phyloP scores from a whole-genome alignment of 2,113 vertebrate species.

The Romanogobio albipinnatus region DNA sequence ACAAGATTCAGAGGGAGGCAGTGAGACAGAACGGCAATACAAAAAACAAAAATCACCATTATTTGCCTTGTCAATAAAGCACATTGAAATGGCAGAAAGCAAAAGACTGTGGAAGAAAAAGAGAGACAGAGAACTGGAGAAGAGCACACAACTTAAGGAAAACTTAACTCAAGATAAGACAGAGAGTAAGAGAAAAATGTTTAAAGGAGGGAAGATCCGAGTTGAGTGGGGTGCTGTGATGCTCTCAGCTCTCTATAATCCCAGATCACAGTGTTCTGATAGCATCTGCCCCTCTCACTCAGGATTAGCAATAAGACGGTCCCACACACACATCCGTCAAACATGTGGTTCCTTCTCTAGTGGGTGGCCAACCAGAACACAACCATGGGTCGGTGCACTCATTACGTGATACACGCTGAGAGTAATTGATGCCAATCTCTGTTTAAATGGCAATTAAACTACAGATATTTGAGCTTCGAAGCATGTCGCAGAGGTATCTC shows the following conservation, averaged over 20 bases:
- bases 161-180: background rate
- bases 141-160: conserved; percentile 30
- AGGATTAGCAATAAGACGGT: conserved; percentile 68
- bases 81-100: background rate
- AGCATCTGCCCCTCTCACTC: conserved; percentile 65
- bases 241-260: conserved; percentile 65
- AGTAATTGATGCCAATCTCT: conserved; percentile 38
- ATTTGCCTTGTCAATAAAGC: background rate
- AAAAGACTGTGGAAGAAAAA: background rate
- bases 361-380: conserved; percentile 48
- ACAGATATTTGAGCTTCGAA: conserved; percentile 24
- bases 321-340: conserved; percentile 64
- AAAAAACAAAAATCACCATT: background rate
- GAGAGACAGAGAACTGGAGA: conserved; percentile 20
- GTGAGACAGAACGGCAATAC: background rate
- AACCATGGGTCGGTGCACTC: conserved; percentile 47
- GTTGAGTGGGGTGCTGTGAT: conserved; percentile 52
- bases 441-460: conserved; percentile 33
- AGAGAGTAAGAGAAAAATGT: conserved; percentile 51
- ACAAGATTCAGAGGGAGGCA: background rate
- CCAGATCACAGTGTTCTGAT: conserved; percentile 68
- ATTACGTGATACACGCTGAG: conserved; percentile 19
- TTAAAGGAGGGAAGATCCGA: conserved; percentile 29
- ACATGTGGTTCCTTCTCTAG: conserved; percentile 45
- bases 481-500: conserved; percentile 1